Conservation (phyloP, 1,140 invertebrate genomes). For the Euura saliciscinereae region DNA sequence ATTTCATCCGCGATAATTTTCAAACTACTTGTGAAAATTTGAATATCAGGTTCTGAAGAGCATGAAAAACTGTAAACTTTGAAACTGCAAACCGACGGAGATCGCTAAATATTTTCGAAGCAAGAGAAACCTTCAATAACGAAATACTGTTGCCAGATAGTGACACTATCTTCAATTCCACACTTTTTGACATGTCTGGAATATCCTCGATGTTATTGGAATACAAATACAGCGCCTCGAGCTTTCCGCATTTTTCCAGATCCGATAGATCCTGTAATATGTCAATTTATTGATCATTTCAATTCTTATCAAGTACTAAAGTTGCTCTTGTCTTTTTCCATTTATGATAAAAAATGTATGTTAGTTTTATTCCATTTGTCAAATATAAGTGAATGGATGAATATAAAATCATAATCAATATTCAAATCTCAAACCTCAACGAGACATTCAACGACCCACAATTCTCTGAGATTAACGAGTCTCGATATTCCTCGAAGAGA, state of each 20-base stretch:
- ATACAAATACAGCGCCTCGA: constrained; percentile 31
- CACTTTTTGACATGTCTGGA: constrained; percentile 23
- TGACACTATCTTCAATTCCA: constrained; percentile 17
- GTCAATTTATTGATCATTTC: too few relatives aligned
- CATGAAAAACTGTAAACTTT: background rate
- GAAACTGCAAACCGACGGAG: background rate
- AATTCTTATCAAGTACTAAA: too few relatives aligned
- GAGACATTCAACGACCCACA: constrained; percentile 35
- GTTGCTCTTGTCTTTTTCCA: too few relatives aligned
- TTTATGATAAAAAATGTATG: too few relatives aligned
- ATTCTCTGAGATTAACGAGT: constrained; percentile 30
- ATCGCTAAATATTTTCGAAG: background rate
- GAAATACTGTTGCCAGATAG: constrained; percentile 31
- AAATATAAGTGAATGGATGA: too few relatives aligned
- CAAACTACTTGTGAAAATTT: background rate
- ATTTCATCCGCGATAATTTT: background rate
- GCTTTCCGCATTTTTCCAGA: constrained; percentile 20
- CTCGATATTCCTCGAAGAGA: constrained; percentile 24
- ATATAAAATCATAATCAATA: too few relatives aligned
- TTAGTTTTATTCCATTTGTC: too few relatives aligned
- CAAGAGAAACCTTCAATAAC: constrained; percentile 15
- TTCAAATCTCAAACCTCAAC: constrained; percentile 23
- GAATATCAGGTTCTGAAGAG: too few relatives aligned
- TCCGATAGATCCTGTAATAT: constrained; percentile 23
- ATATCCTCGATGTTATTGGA: constrained; percentile 30